Conservation (phyloP, 2,888 invertebrate species). For the Noctua pronuba region DNA sequence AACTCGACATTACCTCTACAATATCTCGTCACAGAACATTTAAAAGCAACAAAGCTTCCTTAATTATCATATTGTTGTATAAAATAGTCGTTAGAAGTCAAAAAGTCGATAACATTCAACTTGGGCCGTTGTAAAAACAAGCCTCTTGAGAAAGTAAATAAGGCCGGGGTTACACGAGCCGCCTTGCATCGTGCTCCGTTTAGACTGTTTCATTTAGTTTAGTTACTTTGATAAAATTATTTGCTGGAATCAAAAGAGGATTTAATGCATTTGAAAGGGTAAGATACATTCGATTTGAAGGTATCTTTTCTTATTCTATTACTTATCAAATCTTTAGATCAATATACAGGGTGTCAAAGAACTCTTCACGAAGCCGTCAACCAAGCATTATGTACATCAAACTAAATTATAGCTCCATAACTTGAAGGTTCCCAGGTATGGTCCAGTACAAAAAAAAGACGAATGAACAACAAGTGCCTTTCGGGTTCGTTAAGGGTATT, state of each 20-base stretch:
- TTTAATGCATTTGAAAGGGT: neutral
- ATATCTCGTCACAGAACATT: slow-evolving; percentile 73
- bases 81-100: slow-evolving; percentile 87
- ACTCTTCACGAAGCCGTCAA: too few species aligned
- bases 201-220: slow-evolving; percentile 25
- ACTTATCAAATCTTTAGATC: neutral
- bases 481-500: too few species aligned
- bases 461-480: too few species aligned
- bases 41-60: slow-evolving; percentile 75
- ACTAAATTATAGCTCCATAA: too few species aligned
- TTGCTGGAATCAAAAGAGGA: slow-evolving; percentile 2
- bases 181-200: slow-evolving; percentile 56
- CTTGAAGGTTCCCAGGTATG: too few species aligned
- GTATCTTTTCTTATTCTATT: neutral
- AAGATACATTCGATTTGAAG: neutral
- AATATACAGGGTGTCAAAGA: too few species aligned
- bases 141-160: slow-evolving; percentile 78
- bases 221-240: slow-evolving; percentile 8
- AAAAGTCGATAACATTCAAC: slow-evolving; percentile 85
- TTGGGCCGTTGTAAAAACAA: slow-evolving; percentile 84
- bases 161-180: slow-evolving; percentile 66
- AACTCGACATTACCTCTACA: slow-evolving; percentile 63
- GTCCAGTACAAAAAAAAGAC: too few species aligned
- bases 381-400: too few species aligned
- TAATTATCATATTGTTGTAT: slow-evolving; percentile 89